Percentiles rank a stretch among this genome's conserved stretches.
Conservation (phyloP, 2,888 invertebrate genomes). For the Drosophila mimetica region DNA sequence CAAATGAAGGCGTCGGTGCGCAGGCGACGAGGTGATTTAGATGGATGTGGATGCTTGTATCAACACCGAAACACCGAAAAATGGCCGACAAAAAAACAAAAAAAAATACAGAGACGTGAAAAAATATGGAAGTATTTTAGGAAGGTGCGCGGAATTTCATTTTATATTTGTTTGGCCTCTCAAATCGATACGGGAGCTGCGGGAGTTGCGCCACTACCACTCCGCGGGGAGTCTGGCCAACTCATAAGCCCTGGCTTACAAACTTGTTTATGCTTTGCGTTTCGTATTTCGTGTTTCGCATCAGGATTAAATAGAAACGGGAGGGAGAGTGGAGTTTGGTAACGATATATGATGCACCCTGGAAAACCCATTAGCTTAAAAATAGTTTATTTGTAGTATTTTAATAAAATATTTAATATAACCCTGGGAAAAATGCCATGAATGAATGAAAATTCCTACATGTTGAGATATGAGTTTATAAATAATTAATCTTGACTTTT, state of each 20-base stretch:
- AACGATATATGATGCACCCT: not conserved
- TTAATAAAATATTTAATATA: no score
- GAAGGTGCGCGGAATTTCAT: slow-evolving; percentile 28
- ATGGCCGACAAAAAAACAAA: slow-evolving; percentile 11
- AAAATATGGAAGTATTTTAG: slow-evolving; percentile 20
- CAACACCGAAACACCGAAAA: slow-evolving; percentile 35
- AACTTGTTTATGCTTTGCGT: slow-evolving; percentile 60
- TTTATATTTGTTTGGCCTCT: slow-evolving; percentile 29
- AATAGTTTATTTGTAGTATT: no score
- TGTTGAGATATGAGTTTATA: no score
- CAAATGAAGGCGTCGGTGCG: slow-evolving; percentile 48
- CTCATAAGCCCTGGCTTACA: slow-evolving; percentile 52
- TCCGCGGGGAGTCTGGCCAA: slow-evolving; percentile 17
- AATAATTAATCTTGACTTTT: no score
- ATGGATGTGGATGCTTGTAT: slow-evolving; percentile 44
- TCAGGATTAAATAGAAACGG: not conserved
- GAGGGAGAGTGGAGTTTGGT: not conserved
- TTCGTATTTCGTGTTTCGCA: slow-evolving; percentile 8
- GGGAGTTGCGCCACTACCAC: slow-evolving; percentile 26
- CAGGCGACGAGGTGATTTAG: slow-evolving; percentile 40
- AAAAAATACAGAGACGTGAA: not conserved
- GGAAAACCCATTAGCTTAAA: no score
- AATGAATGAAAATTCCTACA: no score
- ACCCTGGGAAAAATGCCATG: no score
- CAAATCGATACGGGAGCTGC: slow-evolving; percentile 58